Evolutionary conservation across 2,888 invertebrate species (phyloP).

Genomic region (Hirtodrosophila confusa): DNA sequence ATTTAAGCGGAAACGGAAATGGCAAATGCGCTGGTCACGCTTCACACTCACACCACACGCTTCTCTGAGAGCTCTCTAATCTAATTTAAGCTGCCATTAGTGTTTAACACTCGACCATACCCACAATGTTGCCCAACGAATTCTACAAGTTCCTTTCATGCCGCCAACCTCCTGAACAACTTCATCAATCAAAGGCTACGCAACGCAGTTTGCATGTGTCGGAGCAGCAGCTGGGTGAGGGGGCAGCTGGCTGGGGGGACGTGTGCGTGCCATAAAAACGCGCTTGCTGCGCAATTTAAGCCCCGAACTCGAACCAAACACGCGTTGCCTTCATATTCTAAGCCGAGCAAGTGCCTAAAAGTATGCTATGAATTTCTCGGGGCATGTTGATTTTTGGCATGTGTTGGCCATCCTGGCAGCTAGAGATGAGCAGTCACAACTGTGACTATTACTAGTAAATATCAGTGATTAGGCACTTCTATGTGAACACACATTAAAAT

Average conservation of each 20-base stretch:
- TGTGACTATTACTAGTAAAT: too few species aligned
- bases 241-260: not conserved
- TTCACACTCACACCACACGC: slow-evolving; percentile 21
- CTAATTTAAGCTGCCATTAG: slow-evolving; percentile 80
- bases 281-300: slow-evolving; percentile 67
- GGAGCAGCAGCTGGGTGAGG: not conserved
- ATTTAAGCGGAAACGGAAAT: slow-evolving; percentile 50
- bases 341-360: slow-evolving; percentile 41
- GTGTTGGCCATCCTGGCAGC: slow-evolving; percentile 28
- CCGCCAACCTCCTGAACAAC: slow-evolving; percentile 32
- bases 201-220: slow-evolving; percentile 43
- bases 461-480: too few species aligned
- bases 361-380: slow-evolving; percentile 42
- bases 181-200: slow-evolving; percentile 72
- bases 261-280: slow-evolving; percentile 37
- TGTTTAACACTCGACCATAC: slow-evolving; percentile 65
- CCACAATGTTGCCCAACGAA: slow-evolving; percentile 13
- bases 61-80: slow-evolving; percentile 47
- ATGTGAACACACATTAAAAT: too few species aligned
- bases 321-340: slow-evolving; percentile 49
- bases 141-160: not conserved
- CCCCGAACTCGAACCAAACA: slow-evolving; percentile 64
- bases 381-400: slow-evolving; percentile 53
- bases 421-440: too few species aligned
- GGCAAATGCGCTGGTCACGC: slow-evolving; percentile 74